Evolutionary conservation across 2,797 vertebrate species (phyloP).

Genomic region (Fringilla coelebs): DNA sequence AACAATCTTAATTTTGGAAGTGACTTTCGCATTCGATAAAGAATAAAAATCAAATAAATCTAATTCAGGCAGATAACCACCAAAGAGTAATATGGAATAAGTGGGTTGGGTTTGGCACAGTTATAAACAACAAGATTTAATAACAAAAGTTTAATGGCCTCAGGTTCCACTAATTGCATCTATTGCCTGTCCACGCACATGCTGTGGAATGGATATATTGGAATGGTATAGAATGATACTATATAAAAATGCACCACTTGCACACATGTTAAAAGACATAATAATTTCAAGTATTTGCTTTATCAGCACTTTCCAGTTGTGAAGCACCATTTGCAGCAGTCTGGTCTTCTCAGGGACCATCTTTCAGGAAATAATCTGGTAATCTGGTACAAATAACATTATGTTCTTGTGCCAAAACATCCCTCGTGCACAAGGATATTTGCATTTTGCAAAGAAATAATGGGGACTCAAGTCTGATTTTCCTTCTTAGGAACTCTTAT

Average conservation of each 20-base stretch:
- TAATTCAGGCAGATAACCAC: not conserved
- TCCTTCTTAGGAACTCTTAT: constrained; percentile 46
- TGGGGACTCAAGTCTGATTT: constrained; percentile 24
- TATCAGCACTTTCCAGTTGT: not conserved
- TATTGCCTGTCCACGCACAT: not conserved
- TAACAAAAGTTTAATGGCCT: not conserved
- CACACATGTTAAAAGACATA: not conserved
- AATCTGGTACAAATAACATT: constrained; percentile 32
- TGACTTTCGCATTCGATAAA: not conserved
- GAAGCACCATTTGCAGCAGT: not conserved
- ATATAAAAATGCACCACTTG: not conserved
- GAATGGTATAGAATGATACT: not conserved
- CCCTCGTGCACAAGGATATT: not conserved
- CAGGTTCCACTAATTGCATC: not conserved
- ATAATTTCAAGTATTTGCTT: constrained; percentile 12
- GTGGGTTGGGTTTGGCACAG: not conserved
- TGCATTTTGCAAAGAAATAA: constrained; percentile 43
- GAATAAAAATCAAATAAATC: not conserved
- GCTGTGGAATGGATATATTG: not conserved
- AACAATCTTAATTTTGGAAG: not conserved
- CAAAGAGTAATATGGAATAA: not conserved
- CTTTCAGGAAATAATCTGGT: constrained; percentile 48
- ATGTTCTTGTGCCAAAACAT: constrained; percentile 7
- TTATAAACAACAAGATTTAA: not conserved
- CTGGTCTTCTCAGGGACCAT: constrained; percentile 13